phyloP scores from a whole-genome alignment of 2,113 vertebrate species.

The Thamnophis sirtalis region DNA sequence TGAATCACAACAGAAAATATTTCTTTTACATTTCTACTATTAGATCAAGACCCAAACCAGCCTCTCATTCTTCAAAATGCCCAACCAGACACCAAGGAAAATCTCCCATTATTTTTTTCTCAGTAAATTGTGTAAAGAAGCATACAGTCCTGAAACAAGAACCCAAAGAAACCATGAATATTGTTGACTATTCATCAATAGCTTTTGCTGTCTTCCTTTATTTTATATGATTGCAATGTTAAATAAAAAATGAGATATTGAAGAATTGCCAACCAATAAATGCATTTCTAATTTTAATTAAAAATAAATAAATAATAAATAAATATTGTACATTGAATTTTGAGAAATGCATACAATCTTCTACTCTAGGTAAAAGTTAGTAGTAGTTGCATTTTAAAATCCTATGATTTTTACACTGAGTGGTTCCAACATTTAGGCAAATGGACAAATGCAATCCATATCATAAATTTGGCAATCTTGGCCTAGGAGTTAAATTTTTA shows the following conservation, averaged over 20 bases:
- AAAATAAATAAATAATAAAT: background rate
- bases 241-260: background rate
- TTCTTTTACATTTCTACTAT: background rate
- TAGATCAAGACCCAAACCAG: background rate
- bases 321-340: background rate
- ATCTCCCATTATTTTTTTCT: background rate
- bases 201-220: background rate
- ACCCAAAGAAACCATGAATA: background rate
- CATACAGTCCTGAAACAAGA: background rate
- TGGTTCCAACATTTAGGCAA: background rate
- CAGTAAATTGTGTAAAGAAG: background rate
- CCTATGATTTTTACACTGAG: background rate
- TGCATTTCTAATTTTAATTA: background rate
- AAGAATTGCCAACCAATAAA: background rate
- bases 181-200: background rate
- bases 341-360: background rate
- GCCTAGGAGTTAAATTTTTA: background rate
- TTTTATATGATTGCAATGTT: background rate
- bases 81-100: background rate
- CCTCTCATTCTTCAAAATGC: background rate
- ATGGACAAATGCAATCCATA: background rate
- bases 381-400: background rate
- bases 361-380: background rate
- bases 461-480: background rate
- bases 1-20: no score